These are phyloP conservation scores for Labroides dimidiatus DNA, from an alignment of 2,797 vertebrate genomes.

Conservation along the genomic window DNA sequence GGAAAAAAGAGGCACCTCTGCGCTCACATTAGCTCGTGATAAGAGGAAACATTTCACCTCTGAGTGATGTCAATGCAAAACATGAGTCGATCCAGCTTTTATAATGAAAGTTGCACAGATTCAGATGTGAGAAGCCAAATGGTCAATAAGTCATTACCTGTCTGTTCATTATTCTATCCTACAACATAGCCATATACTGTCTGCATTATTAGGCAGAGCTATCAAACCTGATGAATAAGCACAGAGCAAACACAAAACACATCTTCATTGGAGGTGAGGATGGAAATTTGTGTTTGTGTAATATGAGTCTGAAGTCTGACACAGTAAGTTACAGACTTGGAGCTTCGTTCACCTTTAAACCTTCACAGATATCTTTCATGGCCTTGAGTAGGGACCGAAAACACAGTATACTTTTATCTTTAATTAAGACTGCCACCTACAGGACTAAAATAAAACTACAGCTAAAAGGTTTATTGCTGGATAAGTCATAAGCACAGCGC, in stretches of 20 bases:
- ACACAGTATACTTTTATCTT: slow-evolving; percentile 20
- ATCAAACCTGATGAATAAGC: slow-evolving; percentile 74
- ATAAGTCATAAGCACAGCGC: background rate
- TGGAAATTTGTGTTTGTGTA: slow-evolving; percentile 48
- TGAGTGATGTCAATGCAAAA: slow-evolving; percentile 75
- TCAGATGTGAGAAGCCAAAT: slow-evolving; percentile 70
- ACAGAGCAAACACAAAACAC: slow-evolving; percentile 40
- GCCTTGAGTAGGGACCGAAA: slow-evolving; percentile 49
- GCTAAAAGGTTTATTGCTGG: background rate
- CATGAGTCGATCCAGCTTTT: slow-evolving; percentile 63
- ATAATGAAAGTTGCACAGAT: slow-evolving; percentile 72
- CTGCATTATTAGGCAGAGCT: slow-evolving; percentile 66
- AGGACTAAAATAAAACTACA: slow-evolving; percentile 49
- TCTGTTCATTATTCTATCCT: slow-evolving; percentile 64
- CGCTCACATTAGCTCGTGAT: slow-evolving; percentile 67
- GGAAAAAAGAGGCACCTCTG: slow-evolving; percentile 67
- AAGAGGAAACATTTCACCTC: slow-evolving; percentile 67
- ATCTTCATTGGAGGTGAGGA: slow-evolving; percentile 43
- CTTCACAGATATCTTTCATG: slow-evolving; percentile 8
- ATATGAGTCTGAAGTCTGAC: slow-evolving; percentile 37
- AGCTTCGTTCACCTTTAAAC: slow-evolving; percentile 7
- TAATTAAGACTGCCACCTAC: slow-evolving; percentile 59
- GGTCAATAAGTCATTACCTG: slow-evolving; percentile 77
- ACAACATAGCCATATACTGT: slow-evolving; percentile 37
- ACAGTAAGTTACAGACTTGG: slow-evolving; percentile 23